Evolutionary conservation across 1,140 invertebrate species (phyloP), one percentile per base, ranked within the genome.

Genomic region (Anoplolepis gracilipes): DNA sequence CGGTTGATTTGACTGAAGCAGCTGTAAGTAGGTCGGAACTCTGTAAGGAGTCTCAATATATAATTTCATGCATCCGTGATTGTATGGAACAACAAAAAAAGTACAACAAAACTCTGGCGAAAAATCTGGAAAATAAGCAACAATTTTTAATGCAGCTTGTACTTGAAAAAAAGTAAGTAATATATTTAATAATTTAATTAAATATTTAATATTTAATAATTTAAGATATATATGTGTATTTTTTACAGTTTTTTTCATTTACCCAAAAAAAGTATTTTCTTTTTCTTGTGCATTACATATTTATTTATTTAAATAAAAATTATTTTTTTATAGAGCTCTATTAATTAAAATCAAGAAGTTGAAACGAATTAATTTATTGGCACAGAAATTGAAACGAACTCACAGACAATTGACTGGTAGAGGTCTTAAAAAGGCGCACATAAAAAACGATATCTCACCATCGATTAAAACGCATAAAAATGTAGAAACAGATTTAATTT

Each of bases 21-120:
- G 91, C 92, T 11, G 64, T 90, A 0, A 92, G 90, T 59, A 90
- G 91, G 85, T 90, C 91, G 1, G 91, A 94, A 82, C 88, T 93
- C 13, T 93, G 88, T 28, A 92, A 92, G 28, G 93, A 94, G 82
- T 93, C 92, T 0, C 88, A 93, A 49, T 62, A 88, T 30, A 90
- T 93, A 33, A 87, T 94, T 30, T 86, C 81, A 2, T 90, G 92
- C 57, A 93, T 94, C 46, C 90, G 92, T 5, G 61, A 84, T 1
- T 94, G 91, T 91, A 92, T 94, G 85, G 90, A 91, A 33, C 89
- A 94, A 36, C 93, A 94, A 61, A 89, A 88, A 33, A 82, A 90
- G 62, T 79, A 90, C 7, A 86, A 87, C 0, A 84, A 90, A 10
- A 88, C 64, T 13, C 79, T 94, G 4, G 79, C 67, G 30, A 84